Percentiles rank a stretch among this genome's conserved stretches.
Evolutionary conservation across 2,797 vertebrate genomes (phyloP).

Genomic region (Yasuhikotakia modesta): DNA sequence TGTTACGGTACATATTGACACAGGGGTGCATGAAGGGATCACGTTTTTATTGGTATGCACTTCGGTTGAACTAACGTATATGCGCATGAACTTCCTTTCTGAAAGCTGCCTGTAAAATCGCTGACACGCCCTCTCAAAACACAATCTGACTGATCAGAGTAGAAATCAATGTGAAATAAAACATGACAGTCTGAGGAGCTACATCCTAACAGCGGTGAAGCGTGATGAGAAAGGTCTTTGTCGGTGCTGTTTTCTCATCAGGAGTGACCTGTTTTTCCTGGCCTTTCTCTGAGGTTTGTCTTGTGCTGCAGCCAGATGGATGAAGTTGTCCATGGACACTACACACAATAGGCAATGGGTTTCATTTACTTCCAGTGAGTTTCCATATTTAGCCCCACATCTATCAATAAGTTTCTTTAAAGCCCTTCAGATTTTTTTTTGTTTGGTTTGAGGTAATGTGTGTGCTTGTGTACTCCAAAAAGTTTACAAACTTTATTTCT

Average conservation of each 20-base stretch:
- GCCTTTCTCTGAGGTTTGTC: constrained; percentile 48
- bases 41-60: constrained; percentile 75
- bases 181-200: constrained; percentile 29
- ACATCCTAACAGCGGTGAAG: constrained; percentile 24
- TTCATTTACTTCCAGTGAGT: constrained; percentile 36
- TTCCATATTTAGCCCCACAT: constrained; percentile 46
- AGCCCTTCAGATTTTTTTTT: constrained; percentile 1
- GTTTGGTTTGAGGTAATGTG: background rate
- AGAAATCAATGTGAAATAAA: constrained; percentile 47
- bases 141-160: constrained; percentile 10
- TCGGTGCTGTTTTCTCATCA: constrained; percentile 50
- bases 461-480: background rate
- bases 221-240: constrained; percentile 46
- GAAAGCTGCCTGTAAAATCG: constrained; percentile 12
- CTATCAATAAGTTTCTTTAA: constrained; percentile 27
- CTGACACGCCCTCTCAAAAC: constrained; percentile 21
- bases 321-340: constrained; percentile 27
- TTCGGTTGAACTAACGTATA: constrained; percentile 78
- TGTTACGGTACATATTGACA: constrained; percentile 75
- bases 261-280: constrained; percentile 58
- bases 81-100: constrained; percentile 9
- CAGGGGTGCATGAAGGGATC: constrained; percentile 74
- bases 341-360: constrained; percentile 17
- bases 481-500: background rate
- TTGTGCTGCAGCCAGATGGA: constrained; percentile 56